Evolutionary conservation across 2,888 invertebrate species (phyloP).

Genomic region (Tortrix viridana): DNA sequence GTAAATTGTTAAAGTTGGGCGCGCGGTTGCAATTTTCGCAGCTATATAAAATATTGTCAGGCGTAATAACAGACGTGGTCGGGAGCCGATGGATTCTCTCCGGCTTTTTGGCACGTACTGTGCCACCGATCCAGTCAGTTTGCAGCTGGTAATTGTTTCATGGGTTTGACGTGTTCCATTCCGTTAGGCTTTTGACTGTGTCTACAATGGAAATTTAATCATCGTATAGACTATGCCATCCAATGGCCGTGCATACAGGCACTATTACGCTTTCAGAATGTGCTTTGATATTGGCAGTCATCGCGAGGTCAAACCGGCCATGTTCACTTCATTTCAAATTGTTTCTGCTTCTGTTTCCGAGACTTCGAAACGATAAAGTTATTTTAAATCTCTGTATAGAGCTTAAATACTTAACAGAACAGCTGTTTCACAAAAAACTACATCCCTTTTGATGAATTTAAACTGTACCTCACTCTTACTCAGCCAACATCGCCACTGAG

Average conservation of each 20-base stretch:
- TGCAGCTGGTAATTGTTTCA: constrained; percentile 37
- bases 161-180: constrained; percentile 30
- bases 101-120: constrained; percentile 68
- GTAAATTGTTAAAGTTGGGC: constrained; percentile 78
- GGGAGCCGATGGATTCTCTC: constrained; percentile 59
- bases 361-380: no score
- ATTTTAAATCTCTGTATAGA: no score
- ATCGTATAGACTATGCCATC: constrained; percentile 7
- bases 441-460: no score
- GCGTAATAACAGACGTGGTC: constrained; percentile 55
- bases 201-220: constrained; percentile 23
- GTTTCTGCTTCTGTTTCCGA: no score
- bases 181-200: constrained; percentile 32
- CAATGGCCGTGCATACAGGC: constrained; percentile 19
- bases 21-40: constrained; percentile 74
- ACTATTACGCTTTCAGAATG: constrained; percentile 9
- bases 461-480: no score
- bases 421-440: no score
- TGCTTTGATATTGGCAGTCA: constrained; percentile 22
- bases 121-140: constrained; percentile 42
- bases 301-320: neutral
- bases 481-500: no score
- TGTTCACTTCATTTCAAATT: no score
- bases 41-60: constrained; percentile 76
- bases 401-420: no score